These are phyloP conservation scores for Pangasius djambal DNA, from an alignment of 2,797 vertebrate genomes.

Conservation along the genomic window DNA sequence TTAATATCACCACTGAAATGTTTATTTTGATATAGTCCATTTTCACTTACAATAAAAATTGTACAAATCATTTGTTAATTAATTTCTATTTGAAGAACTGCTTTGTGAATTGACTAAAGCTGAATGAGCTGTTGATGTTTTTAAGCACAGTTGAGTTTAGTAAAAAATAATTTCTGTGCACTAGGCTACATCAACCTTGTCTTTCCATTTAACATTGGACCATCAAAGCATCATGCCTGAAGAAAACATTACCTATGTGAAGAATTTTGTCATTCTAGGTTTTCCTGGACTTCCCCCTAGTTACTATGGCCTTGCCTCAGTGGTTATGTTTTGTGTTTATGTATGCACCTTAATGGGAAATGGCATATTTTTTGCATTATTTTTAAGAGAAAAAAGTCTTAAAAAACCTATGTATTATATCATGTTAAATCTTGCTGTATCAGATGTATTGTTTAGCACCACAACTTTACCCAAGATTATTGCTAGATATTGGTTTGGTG, in stretches of 20 bases:
- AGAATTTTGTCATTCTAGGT: conserved; percentile 72
- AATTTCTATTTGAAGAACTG: background rate
- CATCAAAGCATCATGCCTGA: conserved; percentile 29
- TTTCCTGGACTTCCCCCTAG: conserved; percentile 70
- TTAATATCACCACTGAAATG: background rate
- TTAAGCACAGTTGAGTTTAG: too few species aligned
- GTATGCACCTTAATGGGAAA: conserved; percentile 67
- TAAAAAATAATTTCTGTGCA: background rate
- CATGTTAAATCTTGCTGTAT: conserved; percentile 64
- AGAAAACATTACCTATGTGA: conserved; percentile 62
- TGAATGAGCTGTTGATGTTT: background rate
- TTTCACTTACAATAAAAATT: background rate
- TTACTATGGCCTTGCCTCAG: conserved; percentile 58
- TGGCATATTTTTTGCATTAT: conserved; percentile 60
- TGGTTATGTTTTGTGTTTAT: conserved; percentile 67
- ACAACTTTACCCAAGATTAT: conserved; percentile 75
- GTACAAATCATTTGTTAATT: background rate
- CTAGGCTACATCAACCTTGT: background rate
- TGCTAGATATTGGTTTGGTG: conserved; percentile 71
- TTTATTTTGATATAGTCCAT: background rate
- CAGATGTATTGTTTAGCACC: conserved; percentile 73
- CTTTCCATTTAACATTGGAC: background rate
- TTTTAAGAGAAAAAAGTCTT: conserved; percentile 63
- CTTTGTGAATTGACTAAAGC: background rate
- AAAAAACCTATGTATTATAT: conserved; percentile 72